phyloP scores from a whole-genome alignment of 1,140 invertebrate genomes.

The Drosophila pallidifrons region DNA sequence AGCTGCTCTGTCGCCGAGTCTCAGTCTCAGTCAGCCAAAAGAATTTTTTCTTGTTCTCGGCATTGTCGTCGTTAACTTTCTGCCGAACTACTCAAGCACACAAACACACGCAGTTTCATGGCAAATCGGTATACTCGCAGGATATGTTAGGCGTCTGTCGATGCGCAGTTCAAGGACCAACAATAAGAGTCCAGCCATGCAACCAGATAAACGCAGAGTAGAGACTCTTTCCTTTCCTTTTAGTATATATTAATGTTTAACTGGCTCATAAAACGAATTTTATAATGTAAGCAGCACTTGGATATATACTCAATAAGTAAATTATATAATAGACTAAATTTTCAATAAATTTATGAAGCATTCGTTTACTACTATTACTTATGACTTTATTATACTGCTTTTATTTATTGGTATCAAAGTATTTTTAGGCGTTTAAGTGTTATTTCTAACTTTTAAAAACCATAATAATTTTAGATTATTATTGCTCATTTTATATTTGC shows the following conservation, averaged over 20 bases:
- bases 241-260: not conserved
- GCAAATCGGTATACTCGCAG: constrained; percentile 17
- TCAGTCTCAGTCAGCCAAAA: constrained; percentile 40
- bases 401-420: too few relatives aligned
- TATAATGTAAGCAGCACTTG: not conserved
- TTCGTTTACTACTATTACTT: too few relatives aligned
- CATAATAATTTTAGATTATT: too few relatives aligned
- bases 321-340: too few relatives aligned
- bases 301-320: not conserved
- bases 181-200: not conserved
- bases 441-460: too few relatives aligned
- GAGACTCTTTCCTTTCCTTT: constrained; percentile 3
- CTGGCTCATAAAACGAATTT: not conserved
- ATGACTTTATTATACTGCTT: too few relatives aligned
- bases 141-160: constrained; percentile 34
- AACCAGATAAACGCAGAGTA: not conserved
- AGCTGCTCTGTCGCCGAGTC: not conserved
- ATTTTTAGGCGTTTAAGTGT: too few relatives aligned
- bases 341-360: too few relatives aligned
- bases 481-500: too few relatives aligned
- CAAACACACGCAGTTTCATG: not conserved
- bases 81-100: constrained; percentile 35
- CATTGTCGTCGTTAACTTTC: constrained; percentile 49
- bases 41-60: constrained; percentile 38
- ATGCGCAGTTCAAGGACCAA: constrained; percentile 37